Percentiles rank a stretch among this genome's conserved stretches.
Conservation (phyloP, 2,888 invertebrate species). For the Cepaea hortensis region DNA sequence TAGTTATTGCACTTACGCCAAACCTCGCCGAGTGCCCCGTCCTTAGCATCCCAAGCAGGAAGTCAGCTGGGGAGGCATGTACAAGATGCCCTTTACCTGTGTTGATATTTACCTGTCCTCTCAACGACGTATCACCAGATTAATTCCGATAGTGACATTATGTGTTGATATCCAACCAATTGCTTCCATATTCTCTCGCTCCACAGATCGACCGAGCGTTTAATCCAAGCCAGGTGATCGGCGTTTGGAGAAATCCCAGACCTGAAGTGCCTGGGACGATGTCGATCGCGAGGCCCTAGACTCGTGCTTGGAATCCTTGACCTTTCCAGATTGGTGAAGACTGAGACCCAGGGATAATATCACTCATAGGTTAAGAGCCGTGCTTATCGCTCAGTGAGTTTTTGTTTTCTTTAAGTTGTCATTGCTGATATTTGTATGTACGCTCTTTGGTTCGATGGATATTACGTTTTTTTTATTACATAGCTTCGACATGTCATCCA, state of each 20-base stretch:
- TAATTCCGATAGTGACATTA: constrained; percentile 9
- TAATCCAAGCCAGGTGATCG: neutral
- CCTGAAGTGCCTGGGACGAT: neutral
- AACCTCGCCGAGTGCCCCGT: neutral
- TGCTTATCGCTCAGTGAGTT: neutral
- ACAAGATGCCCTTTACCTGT: constrained; percentile 6
- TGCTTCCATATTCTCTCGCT: constrained; percentile 1
- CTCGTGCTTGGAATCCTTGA: neutral
- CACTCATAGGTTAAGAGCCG: neutral
- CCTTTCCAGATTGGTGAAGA: neutral
- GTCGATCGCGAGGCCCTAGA: neutral
- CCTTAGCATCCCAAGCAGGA: neutral
- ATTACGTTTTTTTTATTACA: no score
- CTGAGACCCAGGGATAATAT: constrained; percentile 9
- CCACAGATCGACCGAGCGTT: neutral
- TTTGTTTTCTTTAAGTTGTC: no score
- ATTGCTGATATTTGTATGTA: no score
- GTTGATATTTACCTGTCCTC: constrained; percentile 11
- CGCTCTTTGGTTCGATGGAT: no score
- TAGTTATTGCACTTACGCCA: neutral
- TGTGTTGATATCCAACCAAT: constrained; percentile 2
- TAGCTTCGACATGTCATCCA: no score
- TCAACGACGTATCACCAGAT: constrained; percentile 5
- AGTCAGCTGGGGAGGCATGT: neutral
- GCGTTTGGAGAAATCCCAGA: neutral